A percentile compares a stretch with the other conserved stretches of the same genome.
These are phyloP conservation scores for Drosophila stalkeri DNA, from an alignment of 2,888 invertebrate species.

Conservation along the genomic window DNA sequence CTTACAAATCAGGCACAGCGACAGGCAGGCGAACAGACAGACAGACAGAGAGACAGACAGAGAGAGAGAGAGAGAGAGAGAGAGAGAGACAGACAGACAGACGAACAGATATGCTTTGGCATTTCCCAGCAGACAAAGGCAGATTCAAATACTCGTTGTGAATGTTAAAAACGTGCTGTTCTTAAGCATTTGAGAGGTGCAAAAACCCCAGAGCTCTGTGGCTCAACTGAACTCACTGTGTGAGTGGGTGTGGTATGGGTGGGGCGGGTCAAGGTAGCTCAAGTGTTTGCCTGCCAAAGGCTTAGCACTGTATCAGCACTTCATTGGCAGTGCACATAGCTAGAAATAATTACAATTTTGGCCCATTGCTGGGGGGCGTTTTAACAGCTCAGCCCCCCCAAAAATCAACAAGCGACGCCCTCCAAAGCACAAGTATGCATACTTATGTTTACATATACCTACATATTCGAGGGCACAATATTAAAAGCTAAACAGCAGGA, in stretches of 20 bases:
- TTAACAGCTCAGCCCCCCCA: constrained; percentile 18
- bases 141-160: constrained; percentile 60
- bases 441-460: constrained; percentile 17
- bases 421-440: background rate
- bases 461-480: constrained; percentile 34
- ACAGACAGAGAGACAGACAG: constrained; percentile 33
- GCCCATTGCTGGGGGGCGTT: constrained; percentile 26
- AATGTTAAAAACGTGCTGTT: constrained; percentile 69
- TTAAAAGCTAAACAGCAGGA: constrained; percentile 74
- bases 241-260: background rate
- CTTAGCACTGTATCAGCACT: constrained; percentile 64
- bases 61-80: too few relatives aligned
- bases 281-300: constrained; percentile 38
- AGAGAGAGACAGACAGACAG: background rate
- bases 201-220: constrained; percentile 24
- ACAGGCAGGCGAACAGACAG: constrained; percentile 28
- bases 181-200: constrained; percentile 42
- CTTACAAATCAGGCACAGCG: constrained; percentile 73
- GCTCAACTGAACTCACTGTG: constrained; percentile 1
- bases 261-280: background rate
- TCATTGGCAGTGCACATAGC: constrained; percentile 56
- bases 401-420: constrained; percentile 65
- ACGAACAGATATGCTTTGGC: constrained; percentile 33
- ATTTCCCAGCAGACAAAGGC: constrained; percentile 64
- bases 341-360: constrained; percentile 54